Percentiles rank a stretch among this genome's conserved stretches.
phyloP scores from a whole-genome alignment of 2,797 vertebrate species.

The Pelobates cultripes region DNA sequence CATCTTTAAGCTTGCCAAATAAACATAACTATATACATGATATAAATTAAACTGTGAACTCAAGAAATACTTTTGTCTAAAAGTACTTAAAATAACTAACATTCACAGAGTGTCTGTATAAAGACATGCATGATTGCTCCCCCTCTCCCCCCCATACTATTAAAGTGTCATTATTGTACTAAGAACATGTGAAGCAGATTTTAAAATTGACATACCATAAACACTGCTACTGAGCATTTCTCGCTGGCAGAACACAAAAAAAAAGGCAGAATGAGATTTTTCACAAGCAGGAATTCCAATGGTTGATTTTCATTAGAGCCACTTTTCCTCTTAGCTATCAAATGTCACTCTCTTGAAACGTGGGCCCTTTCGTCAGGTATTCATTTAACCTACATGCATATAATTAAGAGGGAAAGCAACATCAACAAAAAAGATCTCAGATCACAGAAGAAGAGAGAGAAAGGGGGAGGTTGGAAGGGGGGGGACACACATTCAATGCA shows the following conservation, averaged over 20 bases:
- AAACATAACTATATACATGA: no score
- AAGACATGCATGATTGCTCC: background rate
- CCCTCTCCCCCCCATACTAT: constrained; percentile 67
- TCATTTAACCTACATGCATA: constrained; percentile 94
- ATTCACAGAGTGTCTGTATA: no score
- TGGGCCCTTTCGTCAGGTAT: constrained; percentile 88
- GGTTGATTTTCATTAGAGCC: constrained; percentile 95
- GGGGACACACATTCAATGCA: constrained; percentile 83
- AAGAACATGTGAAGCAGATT: constrained; percentile 70
- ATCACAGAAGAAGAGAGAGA: constrained; percentile 76
- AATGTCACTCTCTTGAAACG: constrained; percentile 93
- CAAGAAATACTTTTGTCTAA: background rate
- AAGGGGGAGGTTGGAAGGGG: constrained; percentile 6
- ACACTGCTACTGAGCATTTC: constrained; percentile 99
- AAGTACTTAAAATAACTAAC: background rate
- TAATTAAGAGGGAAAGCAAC: constrained; percentile 83
- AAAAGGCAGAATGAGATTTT: constrained; percentile 92
- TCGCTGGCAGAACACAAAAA: constrained; percentile 86
- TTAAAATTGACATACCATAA: constrained; percentile 95
- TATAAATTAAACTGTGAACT: no score
- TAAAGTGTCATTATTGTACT: constrained; percentile 78
- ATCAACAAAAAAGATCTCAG: constrained; percentile 83
- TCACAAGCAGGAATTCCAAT: constrained; percentile 98
- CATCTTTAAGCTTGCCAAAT: no score
- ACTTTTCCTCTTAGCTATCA: constrained; percentile 93